Conservation (phyloP, 1,140 invertebrate genomes). For the Meloidogyne chitwoodi region DNA sequence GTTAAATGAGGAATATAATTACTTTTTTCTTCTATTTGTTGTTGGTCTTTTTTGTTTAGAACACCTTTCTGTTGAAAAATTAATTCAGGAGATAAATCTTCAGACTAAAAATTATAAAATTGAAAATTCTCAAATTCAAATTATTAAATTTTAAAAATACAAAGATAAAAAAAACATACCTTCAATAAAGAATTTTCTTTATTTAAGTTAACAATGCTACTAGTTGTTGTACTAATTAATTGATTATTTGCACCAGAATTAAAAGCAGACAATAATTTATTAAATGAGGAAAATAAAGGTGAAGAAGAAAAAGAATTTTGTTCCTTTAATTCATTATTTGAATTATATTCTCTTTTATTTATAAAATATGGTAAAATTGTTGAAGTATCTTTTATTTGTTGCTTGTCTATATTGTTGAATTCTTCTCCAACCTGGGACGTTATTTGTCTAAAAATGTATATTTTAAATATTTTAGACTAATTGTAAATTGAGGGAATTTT, state of each 20-base stretch:
- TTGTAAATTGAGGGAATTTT: too few relatives aligned
- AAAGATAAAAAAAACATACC: not conserved
- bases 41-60: not conserved
- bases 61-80: not conserved
- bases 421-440: not conserved
- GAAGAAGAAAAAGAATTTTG: not conserved
- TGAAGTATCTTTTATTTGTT: not conserved
- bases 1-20: not conserved
- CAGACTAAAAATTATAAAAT: not conserved
- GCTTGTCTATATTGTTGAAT: not conserved
- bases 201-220: not conserved
- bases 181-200: not conserved
- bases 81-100: not conserved
- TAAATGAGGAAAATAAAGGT: conserved; percentile 2
- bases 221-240: not conserved
- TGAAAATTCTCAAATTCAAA: too few relatives aligned
- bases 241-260: not conserved
- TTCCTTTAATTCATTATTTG: not conserved
- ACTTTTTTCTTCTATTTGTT: not conserved
- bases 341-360: not conserved
- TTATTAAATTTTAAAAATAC: too few relatives aligned
- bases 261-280: conserved; percentile 12
- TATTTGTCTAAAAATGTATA: not conserved
- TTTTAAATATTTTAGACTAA: too few relatives aligned
- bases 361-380: not conserved